phyloP scores from a whole-genome alignment of 2,797 vertebrate genomes.

The Notamacropus eugenii region DNA sequence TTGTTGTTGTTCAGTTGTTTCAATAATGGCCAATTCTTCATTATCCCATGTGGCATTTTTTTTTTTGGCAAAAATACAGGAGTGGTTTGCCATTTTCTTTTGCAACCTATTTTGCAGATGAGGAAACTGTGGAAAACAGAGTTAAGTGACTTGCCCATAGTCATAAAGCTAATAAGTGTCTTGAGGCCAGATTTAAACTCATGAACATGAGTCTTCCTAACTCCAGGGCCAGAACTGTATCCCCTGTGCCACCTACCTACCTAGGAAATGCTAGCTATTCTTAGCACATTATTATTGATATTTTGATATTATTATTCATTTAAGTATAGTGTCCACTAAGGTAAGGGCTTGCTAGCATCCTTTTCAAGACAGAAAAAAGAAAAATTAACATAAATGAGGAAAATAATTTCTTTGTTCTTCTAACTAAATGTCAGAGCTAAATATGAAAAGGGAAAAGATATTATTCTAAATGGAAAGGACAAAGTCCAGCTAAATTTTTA shows the following conservation, averaged over 20 bases:
- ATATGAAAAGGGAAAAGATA: background rate
- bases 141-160: background rate
- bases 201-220: background rate
- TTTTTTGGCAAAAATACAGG: background rate
- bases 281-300: background rate
- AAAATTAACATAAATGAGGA: background rate
- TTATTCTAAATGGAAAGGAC: background rate
- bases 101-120: background rate
- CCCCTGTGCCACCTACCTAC: background rate
- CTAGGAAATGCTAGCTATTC: background rate
- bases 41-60: background rate
- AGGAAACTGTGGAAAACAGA: background rate
- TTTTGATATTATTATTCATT: background rate
- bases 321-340: background rate
- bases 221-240: background rate
- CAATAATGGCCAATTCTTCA: too few species aligned
- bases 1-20: too few species aligned
- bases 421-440: background rate
- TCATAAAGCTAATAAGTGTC: background rate
- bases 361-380: background rate
- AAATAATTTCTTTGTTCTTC: background rate
- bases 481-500: background rate
- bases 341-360: background rate
- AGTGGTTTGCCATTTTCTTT: background rate
- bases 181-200: background rate